Percentiles rank a stretch among this genome's conserved stretches.
Evolutionary conservation across 2,797 vertebrate genomes (phyloP).

Genomic region (Sebastes trivittatus): DNA sequence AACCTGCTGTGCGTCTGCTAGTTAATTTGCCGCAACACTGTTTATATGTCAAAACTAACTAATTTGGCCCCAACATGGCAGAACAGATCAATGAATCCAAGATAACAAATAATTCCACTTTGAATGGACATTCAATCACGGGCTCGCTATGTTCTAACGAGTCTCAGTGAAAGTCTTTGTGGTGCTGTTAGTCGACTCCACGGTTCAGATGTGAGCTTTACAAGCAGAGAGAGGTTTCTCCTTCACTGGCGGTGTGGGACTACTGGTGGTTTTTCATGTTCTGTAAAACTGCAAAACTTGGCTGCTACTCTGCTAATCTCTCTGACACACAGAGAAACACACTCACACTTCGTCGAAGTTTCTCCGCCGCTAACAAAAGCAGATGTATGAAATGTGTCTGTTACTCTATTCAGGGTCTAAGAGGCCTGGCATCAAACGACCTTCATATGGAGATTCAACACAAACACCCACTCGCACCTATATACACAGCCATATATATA

Average conservation of each 20-base stretch:
- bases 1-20: neutral
- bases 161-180: constrained; percentile 9
- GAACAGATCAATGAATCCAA: neutral
- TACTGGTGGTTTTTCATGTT: constrained; percentile 51
- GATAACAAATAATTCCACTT: neutral
- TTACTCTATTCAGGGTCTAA: constrained; percentile 43
- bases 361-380: constrained; percentile 27
- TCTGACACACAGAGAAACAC: constrained; percentile 10
- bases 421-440: constrained; percentile 44
- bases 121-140: neutral
- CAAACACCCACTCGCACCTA: constrained; percentile 17
- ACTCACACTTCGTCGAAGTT: neutral
- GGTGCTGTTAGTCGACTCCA: constrained; percentile 6
- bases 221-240: constrained; percentile 50
- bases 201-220: constrained; percentile 55
- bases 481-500: constrained; percentile 8
- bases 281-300: constrained; percentile 52
- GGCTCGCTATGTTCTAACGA: neutral
- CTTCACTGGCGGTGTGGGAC: constrained; percentile 55
- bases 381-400: constrained; percentile 47
- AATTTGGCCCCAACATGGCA: neutral
- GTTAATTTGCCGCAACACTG: neutral
- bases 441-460: constrained; percentile 42
- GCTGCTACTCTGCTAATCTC: constrained; percentile 47
- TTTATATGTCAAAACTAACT: neutral